Conservation (phyloP, 1,140 invertebrate genomes). For the Achatina immaculata region DNA sequence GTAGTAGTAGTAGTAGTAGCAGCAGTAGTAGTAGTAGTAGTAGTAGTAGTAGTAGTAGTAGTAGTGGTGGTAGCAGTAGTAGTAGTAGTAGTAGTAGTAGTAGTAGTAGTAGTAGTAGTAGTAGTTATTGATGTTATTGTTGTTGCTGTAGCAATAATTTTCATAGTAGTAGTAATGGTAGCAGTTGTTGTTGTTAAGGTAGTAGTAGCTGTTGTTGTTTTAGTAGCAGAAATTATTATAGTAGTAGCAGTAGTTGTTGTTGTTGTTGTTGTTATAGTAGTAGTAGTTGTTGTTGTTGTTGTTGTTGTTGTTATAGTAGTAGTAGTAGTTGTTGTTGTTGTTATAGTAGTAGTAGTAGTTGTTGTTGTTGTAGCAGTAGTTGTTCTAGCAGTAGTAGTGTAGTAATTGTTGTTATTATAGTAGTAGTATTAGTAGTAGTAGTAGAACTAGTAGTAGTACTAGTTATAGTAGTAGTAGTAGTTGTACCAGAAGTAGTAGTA, state of each 20-base stretch:
- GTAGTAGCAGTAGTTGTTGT: background rate
- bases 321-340: background rate
- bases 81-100: slow-evolving; percentile 3
- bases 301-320: background rate
- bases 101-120: background rate
- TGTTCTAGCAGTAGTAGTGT: background rate
- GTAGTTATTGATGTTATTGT: background rate
- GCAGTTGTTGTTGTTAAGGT: background rate
- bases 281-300: background rate
- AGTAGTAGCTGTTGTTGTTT: background rate
- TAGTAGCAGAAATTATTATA: background rate
- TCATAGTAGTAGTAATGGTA: background rate
- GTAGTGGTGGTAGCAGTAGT: slow-evolving; percentile 4
- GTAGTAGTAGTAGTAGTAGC: no score
- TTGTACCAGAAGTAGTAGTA: no score
- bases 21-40: background rate
- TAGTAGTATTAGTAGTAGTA: background rate
- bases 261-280: background rate
- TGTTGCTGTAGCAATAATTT: background rate
- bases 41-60: slow-evolving; percentile 1
- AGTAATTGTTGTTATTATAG: background rate
- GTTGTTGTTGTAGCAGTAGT: background rate
- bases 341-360: background rate
- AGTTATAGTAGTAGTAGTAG: no score
- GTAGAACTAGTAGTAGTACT: background rate